Percentiles rank a stretch among this genome's conserved stretches.
Evolutionary conservation across 2,797 vertebrate species (phyloP).

Genomic region (Muraenolepis orangiensis): DNA sequence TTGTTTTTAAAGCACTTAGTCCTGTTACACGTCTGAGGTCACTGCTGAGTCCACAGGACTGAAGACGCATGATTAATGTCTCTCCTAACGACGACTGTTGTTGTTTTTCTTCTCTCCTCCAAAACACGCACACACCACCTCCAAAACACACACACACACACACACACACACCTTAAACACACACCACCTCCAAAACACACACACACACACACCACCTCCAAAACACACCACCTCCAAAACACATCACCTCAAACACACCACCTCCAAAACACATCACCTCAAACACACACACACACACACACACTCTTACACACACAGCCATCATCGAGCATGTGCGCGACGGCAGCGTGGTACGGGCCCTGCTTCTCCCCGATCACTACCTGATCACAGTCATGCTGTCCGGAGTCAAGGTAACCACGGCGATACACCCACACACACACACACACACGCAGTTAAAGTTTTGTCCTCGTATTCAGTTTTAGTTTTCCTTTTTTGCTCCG

Average conservation of each 20-base stretch:
- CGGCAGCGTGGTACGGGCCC: slow-evolving; percentile 89
- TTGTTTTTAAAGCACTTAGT: background rate
- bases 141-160: background rate
- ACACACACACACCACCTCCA: background rate
- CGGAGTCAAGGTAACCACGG: slow-evolving; percentile 88
- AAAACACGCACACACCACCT: too few relatives aligned
- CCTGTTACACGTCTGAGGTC: background rate
- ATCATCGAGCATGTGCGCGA: slow-evolving; percentile 97
- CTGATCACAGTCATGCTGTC: slow-evolving; percentile 97
- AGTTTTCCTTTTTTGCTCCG: background rate
- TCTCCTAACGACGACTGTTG: background rate
- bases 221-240: background rate
- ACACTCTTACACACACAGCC: slow-evolving; percentile 61
- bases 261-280: too few relatives aligned
- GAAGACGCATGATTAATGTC: background rate
- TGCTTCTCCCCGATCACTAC: slow-evolving; percentile 92
- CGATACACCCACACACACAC: background rate
- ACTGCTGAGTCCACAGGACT: background rate
- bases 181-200: background rate
- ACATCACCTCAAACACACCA: too few relatives aligned
- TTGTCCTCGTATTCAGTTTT: background rate
- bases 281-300: background rate
- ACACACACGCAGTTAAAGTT: background rate
- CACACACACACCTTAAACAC: too few relatives aligned
- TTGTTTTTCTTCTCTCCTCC: background rate